Conservation (phyloP, 2,113 vertebrate species). For the Oryzias melastigma region DNA sequence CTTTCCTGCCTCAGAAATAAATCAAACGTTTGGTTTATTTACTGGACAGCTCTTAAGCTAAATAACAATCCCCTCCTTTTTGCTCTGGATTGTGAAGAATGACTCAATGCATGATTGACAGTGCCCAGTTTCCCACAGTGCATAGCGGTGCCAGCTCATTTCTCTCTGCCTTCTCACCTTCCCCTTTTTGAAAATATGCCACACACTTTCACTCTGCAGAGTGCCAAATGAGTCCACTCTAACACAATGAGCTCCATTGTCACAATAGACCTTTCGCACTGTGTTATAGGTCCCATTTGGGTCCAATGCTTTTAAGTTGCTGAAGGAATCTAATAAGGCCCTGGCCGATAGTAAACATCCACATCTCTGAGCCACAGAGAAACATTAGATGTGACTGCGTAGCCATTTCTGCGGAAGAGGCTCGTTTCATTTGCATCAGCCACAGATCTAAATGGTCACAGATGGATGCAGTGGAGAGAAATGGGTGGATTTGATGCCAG, state of each 20-base stretch:
- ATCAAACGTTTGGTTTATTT: too few species aligned
- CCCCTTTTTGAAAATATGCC: conserved; percentile 28
- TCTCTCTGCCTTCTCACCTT: conserved; percentile 33
- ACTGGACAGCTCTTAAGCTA: too few species aligned
- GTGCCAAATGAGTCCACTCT: conserved; percentile 63
- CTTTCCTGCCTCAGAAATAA: too few species aligned
- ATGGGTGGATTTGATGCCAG: conserved; percentile 34
- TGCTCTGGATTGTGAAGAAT: conserved; percentile 20
- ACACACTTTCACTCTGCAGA: conserved; percentile 44
- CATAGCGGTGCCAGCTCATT: conserved; percentile 19
- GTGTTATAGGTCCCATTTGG: conserved; percentile 70
- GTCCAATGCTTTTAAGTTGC: conserved; percentile 71
- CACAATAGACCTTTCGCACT: conserved; percentile 58
- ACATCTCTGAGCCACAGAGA: conserved; percentile 42
- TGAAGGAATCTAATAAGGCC: conserved; percentile 68
- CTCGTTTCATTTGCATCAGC: conserved; percentile 65
- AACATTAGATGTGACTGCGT: conserved; percentile 42
- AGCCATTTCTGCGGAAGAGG: conserved; percentile 25
- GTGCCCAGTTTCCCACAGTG: conserved; percentile 43
- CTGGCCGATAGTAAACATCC: conserved; percentile 67
- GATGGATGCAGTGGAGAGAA: conserved; percentile 35
- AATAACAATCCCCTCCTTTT: not conserved
- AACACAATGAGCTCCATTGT: conserved; percentile 62
- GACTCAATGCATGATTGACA: conserved; percentile 50
- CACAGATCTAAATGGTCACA: conserved; percentile 58